Evolutionary conservation across 2,113 vertebrate species (phyloP).

Genomic region (Ailuropoda melanoleuca): DNA sequence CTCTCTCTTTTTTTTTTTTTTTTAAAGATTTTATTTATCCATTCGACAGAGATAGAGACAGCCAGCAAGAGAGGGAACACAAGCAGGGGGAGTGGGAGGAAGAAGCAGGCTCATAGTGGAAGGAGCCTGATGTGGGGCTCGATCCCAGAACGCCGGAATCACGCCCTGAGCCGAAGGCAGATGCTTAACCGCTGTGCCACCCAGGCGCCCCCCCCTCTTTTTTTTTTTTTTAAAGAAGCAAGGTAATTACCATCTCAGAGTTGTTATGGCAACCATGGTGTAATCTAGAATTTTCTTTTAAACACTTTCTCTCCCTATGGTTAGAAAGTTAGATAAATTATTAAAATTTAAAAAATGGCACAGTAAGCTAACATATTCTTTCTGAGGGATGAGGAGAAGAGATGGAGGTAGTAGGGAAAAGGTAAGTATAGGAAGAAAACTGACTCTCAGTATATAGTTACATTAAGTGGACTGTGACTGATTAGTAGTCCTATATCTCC

Average conservation of each 20-base stretch:
- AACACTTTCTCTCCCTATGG: not conserved
- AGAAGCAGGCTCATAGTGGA: no score
- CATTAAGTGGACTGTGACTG: not conserved
- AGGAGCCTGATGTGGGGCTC: no score
- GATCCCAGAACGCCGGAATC: no score
- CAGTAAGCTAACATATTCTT: constrained; percentile 14
- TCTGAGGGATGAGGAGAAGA: not conserved
- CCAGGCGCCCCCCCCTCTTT: no score
- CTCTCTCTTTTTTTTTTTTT: constrained; percentile 60
- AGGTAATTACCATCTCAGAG: constrained; percentile 47
- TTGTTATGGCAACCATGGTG: constrained; percentile 49
- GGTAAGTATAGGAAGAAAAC: constrained; percentile 32
- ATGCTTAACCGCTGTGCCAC: no score
- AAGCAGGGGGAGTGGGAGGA: no score
- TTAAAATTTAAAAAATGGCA: constrained; percentile 13
- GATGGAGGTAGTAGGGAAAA: not conserved
- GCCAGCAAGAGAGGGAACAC: no score
- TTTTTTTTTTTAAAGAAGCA: constrained; percentile 61
- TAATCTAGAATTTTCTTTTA: constrained; percentile 40
- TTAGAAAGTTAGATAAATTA: constrained; percentile 57
- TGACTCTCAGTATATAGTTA: not conserved
- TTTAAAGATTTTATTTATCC: no score
- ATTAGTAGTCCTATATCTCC: not conserved
- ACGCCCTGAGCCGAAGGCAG: no score
- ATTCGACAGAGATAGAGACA: no score